Conservation (phyloP, 1,140 invertebrate genomes). For the Drosophila neocordata region DNA sequence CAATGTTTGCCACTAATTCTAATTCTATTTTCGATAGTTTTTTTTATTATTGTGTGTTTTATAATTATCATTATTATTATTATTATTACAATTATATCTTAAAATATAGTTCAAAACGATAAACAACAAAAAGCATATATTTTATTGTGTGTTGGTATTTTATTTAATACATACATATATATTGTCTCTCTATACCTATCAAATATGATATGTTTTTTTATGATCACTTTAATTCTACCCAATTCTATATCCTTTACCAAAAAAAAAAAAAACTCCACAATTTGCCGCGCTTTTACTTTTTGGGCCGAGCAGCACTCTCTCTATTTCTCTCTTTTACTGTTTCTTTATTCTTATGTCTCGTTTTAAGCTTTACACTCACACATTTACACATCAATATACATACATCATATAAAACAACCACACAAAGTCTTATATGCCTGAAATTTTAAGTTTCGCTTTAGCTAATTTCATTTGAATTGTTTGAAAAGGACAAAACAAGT, state of each 20-base stretch:
- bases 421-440: neutral
- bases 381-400: too few relatives aligned
- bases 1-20: conserved; percentile 79
- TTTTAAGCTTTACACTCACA: conserved; percentile 10
- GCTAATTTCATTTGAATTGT: conserved; percentile 2
- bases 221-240: conserved; percentile 21
- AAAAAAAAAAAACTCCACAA: conserved; percentile 27
- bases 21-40: conserved; percentile 75
- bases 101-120: conserved; percentile 72
- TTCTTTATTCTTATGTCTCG: neutral
- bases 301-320: conserved; percentile 47
- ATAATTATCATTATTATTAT: conserved; percentile 28
- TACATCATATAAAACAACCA: neutral
- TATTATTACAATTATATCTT: neutral
- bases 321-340: neutral
- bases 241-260: conserved; percentile 9
- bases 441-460: neutral
- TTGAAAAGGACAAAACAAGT: neutral
- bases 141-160: conserved; percentile 77
- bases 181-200: conserved; percentile 55
- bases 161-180: conserved; percentile 56
- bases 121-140: conserved; percentile 42
- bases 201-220: conserved; percentile 38
- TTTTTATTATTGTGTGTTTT: conserved; percentile 66
- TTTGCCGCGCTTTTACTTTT: conserved; percentile 50